phyloP scores from a whole-genome alignment of 2,113 vertebrate genomes.

The Gavialis gangeticus region DNA sequence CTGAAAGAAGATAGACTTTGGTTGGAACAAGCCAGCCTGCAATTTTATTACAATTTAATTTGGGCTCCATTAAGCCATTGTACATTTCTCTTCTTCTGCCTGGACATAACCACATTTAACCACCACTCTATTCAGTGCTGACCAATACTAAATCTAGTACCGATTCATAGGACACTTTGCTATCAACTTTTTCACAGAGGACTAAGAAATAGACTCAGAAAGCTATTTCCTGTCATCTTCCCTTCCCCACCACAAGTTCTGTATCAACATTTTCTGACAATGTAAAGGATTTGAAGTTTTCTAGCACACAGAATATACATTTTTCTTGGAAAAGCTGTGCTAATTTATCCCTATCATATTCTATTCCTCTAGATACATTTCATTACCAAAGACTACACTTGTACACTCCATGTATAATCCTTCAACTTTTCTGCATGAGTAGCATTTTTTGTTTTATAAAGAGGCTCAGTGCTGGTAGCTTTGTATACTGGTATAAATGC shows the following conservation, averaged over 20 bases:
- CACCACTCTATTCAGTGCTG: background rate
- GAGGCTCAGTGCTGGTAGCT: background rate
- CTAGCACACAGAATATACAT: background rate
- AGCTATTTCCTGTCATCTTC: background rate
- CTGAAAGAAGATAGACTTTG: constrained; percentile 37
- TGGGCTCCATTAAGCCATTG: background rate
- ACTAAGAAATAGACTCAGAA: background rate
- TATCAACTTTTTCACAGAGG: background rate
- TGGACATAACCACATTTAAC: background rate
- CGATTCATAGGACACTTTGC: background rate
- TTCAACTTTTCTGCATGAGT: background rate
- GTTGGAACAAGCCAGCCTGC: constrained; percentile 38
- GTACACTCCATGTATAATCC: background rate
- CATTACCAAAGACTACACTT: background rate
- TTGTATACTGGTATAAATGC: background rate
- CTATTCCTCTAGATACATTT: background rate
- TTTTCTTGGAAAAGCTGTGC: background rate
- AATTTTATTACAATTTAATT: constrained; percentile 12
- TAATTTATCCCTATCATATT: background rate
- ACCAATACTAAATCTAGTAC: background rate
- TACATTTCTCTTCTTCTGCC: background rate
- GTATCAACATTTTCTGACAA: background rate
- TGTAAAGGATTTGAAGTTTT: background rate
- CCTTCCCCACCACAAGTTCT: background rate
- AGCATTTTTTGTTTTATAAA: background rate